Conservation (phyloP, 1,140 invertebrate genomes). For the Drosophila cardini region DNA sequence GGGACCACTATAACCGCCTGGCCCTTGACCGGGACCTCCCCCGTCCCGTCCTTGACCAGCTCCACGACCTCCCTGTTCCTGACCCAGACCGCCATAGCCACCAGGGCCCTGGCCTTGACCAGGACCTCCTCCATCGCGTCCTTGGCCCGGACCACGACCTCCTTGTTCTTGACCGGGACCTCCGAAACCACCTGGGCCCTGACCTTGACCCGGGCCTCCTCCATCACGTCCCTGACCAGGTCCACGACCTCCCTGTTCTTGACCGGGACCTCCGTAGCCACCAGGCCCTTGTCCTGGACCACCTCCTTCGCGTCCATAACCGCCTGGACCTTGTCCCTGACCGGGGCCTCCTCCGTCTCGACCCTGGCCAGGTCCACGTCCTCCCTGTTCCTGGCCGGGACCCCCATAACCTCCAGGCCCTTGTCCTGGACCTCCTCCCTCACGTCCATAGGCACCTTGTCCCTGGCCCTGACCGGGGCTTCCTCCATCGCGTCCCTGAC, state of each 20-base stretch:
- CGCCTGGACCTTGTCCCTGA: background rate
- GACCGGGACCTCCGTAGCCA: background rate
- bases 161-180: background rate
- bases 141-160: background rate
- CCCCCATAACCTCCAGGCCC: background rate
- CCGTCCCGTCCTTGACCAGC: background rate
- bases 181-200: background rate
- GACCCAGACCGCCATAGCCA: background rate
- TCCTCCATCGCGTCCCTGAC: background rate
- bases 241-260: background rate
- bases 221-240: background rate
- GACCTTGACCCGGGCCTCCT: background rate
- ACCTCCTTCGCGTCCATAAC: background rate
- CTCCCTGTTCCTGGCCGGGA: background rate
- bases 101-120: conserved; percentile 2
- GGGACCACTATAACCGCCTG: background rate
- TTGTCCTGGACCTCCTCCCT: background rate
- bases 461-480: background rate
- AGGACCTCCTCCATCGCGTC: background rate
- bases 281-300: background rate
- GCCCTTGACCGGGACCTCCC: background rate
- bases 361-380: background rate
- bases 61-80: background rate
- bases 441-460: background rate
- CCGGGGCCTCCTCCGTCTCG: background rate